Percentiles rank a stretch among this genome's conserved stretches.
Evolutionary conservation across 1,140 invertebrate species (phyloP).

Genomic region (Eupeodes corollae): DNA sequence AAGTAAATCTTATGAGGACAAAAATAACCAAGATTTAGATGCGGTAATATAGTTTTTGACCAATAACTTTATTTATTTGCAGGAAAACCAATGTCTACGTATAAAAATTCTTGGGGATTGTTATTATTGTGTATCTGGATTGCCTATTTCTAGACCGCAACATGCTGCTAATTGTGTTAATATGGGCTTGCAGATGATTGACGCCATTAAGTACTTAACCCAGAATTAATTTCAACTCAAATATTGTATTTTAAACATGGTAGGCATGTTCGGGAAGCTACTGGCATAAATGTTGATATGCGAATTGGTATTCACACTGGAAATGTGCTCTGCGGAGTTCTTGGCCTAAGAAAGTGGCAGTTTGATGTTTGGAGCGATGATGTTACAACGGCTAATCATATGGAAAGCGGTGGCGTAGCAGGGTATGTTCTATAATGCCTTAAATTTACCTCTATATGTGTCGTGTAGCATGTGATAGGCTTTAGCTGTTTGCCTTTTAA

Average conservation of each 20-base stretch:
- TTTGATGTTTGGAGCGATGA: conserved; percentile 98
- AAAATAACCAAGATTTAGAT: neutral
- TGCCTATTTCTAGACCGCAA: conserved; percentile 82
- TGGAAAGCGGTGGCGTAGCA: conserved; percentile 91
- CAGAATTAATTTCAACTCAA: neutral
- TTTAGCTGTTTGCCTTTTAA: too few relatives aligned
- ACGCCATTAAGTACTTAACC: conserved; percentile 73
- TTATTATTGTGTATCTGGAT: conserved; percentile 91
- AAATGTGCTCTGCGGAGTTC: conserved; percentile 89
- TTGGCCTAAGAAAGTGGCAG: conserved; percentile 94
- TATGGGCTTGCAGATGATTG: conserved; percentile 95
- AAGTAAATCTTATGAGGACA: conserved; percentile 15
- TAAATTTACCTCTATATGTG: too few relatives aligned
- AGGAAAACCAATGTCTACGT: conserved; percentile 90
- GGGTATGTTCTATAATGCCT: conserved; percentile 55
- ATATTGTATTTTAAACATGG: neutral
- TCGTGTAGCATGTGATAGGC: too few relatives aligned
- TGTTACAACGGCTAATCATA: conserved; percentile 91
- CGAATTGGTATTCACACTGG: conserved; percentile 89
- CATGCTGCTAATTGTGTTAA: conserved; percentile 93
- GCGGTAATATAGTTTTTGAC: neutral
- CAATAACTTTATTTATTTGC: conserved; percentile 23
- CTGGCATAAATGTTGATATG: conserved; percentile 88
- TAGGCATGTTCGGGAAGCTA: conserved; percentile 78
- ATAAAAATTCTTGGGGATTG: conserved; percentile 94